Base-by-base conservation (phyloP, 2,888 invertebrate genomes). In the Plagodis pulveraria region DNA sequence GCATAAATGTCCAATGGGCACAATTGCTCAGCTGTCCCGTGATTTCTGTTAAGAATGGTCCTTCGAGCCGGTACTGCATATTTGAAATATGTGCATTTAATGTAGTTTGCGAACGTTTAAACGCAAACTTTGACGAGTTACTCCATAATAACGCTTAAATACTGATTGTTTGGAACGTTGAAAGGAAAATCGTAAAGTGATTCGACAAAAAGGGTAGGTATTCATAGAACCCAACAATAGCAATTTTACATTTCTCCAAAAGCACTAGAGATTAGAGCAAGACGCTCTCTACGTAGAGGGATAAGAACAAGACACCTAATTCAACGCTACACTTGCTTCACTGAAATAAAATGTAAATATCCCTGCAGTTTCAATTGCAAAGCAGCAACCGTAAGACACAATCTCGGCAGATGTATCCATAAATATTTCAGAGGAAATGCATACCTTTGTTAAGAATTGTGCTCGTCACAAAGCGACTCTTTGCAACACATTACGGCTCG, bases 1-100 rank as follows among this genome's bases (percentile, higher is more conserved):
- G 78, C 80, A 86, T 87, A 87, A 87, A 87, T 81, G 86, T 88
- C 86, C 82, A 74, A 81, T 73, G 81, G 80, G 80, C 82, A 84
- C 84, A 83, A 84, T 84, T 79, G 84, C 73, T 75, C 74, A 71
- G 74, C 70, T 70, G 68, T 62, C 59, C 68, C 70, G 75, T 73
- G 79, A 78, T 76, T 79, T 76, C 65, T 66, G 70, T 74, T 76
- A 73, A 69, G 73, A 73, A 68, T 68, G 65, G 66, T 57, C 63
- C 65, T 50, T 50, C 32, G 50, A 58, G 58, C 50, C 42, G 50
- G 59, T 56, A 53, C 58, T 52, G 55, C 50, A 50, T 50, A 41
- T 45, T 22, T 22, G 22, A 36, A 36, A 36, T 49, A 56, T 61
- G 50, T 53, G 56, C 53, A 50, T 52, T 53, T 58, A 45, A 53